A percentile compares a stretch with the other conserved stretches of the same genome.
Conservation (phyloP, 37 sponge, comb jelly and placozoan genomes). For the Aplysina aerophoba region DNA sequence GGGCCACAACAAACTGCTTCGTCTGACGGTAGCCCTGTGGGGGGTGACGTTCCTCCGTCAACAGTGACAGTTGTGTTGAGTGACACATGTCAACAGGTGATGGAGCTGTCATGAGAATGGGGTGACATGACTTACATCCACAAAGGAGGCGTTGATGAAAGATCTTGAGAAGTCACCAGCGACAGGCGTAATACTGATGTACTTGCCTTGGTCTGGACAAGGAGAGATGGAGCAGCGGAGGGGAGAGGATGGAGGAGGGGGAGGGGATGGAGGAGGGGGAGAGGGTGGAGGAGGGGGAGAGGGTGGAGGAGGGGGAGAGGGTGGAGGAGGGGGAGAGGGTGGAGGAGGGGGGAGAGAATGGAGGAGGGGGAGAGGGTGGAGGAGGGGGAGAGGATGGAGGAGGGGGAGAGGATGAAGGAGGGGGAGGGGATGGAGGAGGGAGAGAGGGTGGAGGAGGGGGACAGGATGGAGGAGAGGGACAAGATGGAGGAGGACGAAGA, state of each 20-base stretch:
- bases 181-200: not conserved
- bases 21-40: not conserved
- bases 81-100: too few relatives aligned
- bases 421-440: not conserved
- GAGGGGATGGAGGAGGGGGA: too few relatives aligned
- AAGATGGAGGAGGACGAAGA: too few relatives aligned
- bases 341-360: not conserved
- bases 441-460: too few relatives aligned
- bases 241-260: too few relatives aligned
- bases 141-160: constrained; percentile 10
- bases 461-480: too few relatives aligned
- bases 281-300: not conserved
- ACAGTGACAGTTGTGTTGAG: too few relatives aligned
- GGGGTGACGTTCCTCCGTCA: not conserved
- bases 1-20: not conserved
- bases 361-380: not conserved
- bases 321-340: not conserved
- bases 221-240: too few relatives aligned
- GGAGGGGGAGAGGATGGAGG: not conserved
- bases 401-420: not conserved
- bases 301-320: not conserved
- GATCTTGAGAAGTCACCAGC: not conserved
- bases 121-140: not conserved
- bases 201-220: not conserved
- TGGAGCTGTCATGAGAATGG: not conserved